Evolutionary conservation across 2,797 vertebrate genomes (phyloP).

Genomic region (Cygnus olor): DNA sequence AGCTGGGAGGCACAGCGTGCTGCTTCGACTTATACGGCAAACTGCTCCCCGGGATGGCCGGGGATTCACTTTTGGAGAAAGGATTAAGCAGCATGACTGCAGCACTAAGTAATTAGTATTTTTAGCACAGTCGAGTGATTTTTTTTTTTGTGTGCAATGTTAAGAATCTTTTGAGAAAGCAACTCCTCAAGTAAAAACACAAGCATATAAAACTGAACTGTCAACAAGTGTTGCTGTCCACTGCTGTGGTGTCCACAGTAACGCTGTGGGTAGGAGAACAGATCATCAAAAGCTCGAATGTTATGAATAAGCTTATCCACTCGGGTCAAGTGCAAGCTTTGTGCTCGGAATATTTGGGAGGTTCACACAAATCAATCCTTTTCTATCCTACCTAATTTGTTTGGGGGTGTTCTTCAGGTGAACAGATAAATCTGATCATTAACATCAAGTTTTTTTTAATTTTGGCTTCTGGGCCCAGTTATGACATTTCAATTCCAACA

Average conservation of each 20-base stretch:
- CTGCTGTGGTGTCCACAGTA: not conserved
- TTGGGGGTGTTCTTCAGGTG: not conserved
- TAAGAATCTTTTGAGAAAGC: not conserved
- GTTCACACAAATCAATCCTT: not conserved
- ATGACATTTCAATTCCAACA: slow-evolving; percentile 31
- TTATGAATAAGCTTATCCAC: rapidly evolving
- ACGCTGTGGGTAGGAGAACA: not conserved
- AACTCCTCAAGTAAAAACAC: not conserved
- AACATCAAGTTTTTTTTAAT: not conserved
- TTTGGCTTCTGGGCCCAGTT: not conserved
- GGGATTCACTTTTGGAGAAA: not conserved
- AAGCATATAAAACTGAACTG: not conserved
- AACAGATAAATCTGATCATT: not conserved
- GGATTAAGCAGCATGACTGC: too few species aligned
- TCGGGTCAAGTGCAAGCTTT: not conserved
- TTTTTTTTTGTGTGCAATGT: not conserved
- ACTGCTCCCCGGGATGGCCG: not conserved
- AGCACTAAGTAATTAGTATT: not conserved
- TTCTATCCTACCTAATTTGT: not conserved
- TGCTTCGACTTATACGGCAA: not conserved
- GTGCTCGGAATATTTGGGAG: rapidly evolving
- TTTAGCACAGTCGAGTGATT: not conserved
- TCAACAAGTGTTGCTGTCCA: not conserved
- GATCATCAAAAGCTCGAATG: not conserved
- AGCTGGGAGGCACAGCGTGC: too few species aligned